Evolutionary conservation across 2,113 vertebrate genomes (phyloP).

Genomic region (Cariama cristata): DNA sequence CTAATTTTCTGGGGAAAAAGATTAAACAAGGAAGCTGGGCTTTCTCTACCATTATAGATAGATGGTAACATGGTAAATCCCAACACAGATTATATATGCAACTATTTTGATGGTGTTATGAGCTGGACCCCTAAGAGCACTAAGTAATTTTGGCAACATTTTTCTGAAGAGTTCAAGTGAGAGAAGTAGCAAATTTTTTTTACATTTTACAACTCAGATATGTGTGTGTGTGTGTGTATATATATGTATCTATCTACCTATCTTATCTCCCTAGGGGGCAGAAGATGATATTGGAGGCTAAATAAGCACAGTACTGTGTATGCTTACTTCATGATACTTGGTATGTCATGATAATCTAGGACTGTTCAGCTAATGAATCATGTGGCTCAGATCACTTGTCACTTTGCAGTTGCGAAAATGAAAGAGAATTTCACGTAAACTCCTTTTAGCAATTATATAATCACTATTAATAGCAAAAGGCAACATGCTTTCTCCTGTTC

Average conservation of each 20-base stretch:
- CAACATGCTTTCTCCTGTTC: background rate
- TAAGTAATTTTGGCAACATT: background rate
- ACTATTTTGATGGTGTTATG: background rate
- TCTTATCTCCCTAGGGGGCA: background rate
- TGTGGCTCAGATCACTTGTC: background rate
- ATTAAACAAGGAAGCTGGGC: background rate
- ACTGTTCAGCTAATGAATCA: slow-evolving; percentile 24
- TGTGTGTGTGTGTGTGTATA: too few species aligned
- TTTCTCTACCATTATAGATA: background rate
- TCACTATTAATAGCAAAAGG: slow-evolving; percentile 12
- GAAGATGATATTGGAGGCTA: background rate
- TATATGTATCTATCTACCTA: background rate
- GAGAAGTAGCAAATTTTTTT: background rate
- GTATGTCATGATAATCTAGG: background rate
- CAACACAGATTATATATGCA: background rate
- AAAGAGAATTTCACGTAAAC: slow-evolving; percentile 13
- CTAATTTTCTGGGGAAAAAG: background rate
- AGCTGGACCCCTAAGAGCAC: background rate
- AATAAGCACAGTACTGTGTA: background rate
- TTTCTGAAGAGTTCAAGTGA: background rate
- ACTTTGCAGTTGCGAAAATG: slow-evolving; percentile 44
- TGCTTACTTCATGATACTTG: background rate
- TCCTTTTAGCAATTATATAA: slow-evolving; percentile 9
- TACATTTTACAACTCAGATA: background rate
- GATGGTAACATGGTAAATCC: background rate